Evolutionary conservation across 2,888 invertebrate genomes (phyloP).

Genomic region (Liposcelis brunnea): DNA sequence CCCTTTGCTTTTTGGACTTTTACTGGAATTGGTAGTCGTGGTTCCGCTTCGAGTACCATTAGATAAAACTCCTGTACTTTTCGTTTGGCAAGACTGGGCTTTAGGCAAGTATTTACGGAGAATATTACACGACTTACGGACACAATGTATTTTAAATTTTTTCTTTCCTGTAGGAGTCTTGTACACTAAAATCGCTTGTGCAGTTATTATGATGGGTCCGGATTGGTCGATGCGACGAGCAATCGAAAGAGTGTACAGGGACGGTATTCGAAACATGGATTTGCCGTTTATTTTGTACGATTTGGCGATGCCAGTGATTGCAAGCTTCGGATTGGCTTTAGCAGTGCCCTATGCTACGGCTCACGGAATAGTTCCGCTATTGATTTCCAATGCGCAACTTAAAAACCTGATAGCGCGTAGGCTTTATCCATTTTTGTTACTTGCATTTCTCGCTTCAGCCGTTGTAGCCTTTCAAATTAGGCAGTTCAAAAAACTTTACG

Average conservation of each 20-base stretch:
- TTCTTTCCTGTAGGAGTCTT: slow-evolving; percentile 49
- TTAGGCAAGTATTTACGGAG: slow-evolving; percentile 30
- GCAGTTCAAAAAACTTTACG: slow-evolving; percentile 86
- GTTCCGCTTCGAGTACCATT: slow-evolving; percentile 85
- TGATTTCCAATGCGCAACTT: slow-evolving; percentile 42
- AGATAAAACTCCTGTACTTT: slow-evolving; percentile 76
- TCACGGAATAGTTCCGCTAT: slow-evolving; percentile 53
- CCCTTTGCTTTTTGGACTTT: slow-evolving; percentile 77
- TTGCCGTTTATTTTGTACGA: slow-evolving; percentile 27
- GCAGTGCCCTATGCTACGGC: slow-evolving; percentile 87
- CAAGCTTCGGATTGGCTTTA: slow-evolving; percentile 73
- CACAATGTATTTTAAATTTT: neutral
- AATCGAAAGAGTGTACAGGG: slow-evolving; percentile 83
- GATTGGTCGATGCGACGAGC: slow-evolving; percentile 86
- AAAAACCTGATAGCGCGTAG: slow-evolving; percentile 65
- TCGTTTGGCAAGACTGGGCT: slow-evolving; percentile 95
- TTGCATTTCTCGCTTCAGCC: slow-evolving; percentile 46
- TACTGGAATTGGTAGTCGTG: slow-evolving; percentile 79
- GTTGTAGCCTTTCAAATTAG: slow-evolving; percentile 69
- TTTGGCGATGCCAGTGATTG: slow-evolving; percentile 75
- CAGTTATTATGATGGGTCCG: slow-evolving; percentile 93
- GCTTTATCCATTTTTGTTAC: slow-evolving; percentile 76
- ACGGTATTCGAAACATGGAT: slow-evolving; percentile 85
- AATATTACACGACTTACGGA: too few relatives aligned
- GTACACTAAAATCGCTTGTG: slow-evolving; percentile 94